A percentile compares a stretch with the other conserved stretches of the same genome.
Conservation (phyloP, 2,797 vertebrate species). For the Perodicticus potto region DNA sequence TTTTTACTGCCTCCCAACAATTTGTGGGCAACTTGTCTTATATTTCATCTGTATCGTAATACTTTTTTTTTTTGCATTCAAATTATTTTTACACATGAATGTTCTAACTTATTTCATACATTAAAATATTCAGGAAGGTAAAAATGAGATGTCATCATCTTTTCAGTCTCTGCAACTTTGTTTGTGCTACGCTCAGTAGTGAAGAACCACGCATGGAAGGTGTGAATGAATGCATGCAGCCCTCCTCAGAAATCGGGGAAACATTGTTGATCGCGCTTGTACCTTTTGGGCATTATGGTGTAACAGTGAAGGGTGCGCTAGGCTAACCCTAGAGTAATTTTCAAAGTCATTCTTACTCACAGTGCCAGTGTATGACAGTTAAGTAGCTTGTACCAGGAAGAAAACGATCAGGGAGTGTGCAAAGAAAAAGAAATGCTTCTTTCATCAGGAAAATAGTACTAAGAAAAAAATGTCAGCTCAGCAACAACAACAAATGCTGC, state of each 20-base stretch:
- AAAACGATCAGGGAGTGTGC: constrained; percentile 31
- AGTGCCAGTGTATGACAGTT: constrained; percentile 29
- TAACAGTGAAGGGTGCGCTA: background rate
- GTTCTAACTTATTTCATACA: background rate
- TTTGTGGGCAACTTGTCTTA: background rate
- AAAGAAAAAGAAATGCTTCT: constrained; percentile 57
- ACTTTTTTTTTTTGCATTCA: constrained; percentile 13
- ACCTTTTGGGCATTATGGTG: constrained; percentile 35
- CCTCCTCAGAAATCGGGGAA: constrained; percentile 53
- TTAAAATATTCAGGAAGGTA: background rate
- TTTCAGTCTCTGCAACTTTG: background rate
- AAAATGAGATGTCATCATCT: background rate
- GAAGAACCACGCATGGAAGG: constrained; percentile 38
- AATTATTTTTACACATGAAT: background rate
- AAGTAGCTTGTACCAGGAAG: constrained; percentile 33
- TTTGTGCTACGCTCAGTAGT: constrained; percentile 26
- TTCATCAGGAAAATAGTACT: constrained; percentile 43
- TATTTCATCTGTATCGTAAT: background rate
- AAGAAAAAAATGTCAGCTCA: constrained; percentile 11
- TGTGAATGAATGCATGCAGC: constrained; percentile 9
- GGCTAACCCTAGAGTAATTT: constrained; percentile 35
- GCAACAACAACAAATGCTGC: background rate
- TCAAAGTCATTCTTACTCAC: constrained; percentile 37
- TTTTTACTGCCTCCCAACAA: background rate
- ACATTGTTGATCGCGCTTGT: constrained; percentile 5